A percentile compares a stretch with the other conserved stretches of the same genome.
phyloP scores from a whole-genome alignment of 2,113 vertebrate genomes.

The Oncorhynchus kisutch region DNA sequence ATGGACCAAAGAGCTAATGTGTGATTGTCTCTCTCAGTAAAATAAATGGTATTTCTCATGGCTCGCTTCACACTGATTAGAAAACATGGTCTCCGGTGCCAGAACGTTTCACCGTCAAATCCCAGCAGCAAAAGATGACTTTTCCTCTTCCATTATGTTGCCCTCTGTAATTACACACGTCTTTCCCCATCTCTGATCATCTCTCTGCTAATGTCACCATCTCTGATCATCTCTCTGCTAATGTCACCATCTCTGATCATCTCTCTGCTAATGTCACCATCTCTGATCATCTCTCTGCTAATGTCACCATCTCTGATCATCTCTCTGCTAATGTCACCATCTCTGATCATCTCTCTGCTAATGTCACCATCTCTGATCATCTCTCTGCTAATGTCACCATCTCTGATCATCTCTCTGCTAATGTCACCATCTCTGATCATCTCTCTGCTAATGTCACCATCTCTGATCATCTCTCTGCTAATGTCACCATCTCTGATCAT shows the following conservation, averaged over 20 bases:
- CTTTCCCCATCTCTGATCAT: slow-evolving; percentile 48
- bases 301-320: too few species aligned
- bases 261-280: too few species aligned
- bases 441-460: slow-evolving; percentile 2
- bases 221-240: not conserved
- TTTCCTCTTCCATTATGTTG: slow-evolving; percentile 51
- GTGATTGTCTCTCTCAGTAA: slow-evolving; percentile 42
- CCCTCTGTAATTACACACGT: slow-evolving; percentile 57
- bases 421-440: slow-evolving; percentile 35
- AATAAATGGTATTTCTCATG: slow-evolving; percentile 27
- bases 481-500: slow-evolving; percentile 33
- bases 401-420: slow-evolving; percentile 45
- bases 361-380: slow-evolving; percentile 30
- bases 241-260: too few species aligned
- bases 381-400: slow-evolving; percentile 4
- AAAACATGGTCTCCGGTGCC: slow-evolving; percentile 38
- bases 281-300: too few species aligned
- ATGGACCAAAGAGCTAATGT: slow-evolving; percentile 32
- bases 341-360: too few species aligned
- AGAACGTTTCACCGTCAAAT: slow-evolving; percentile 46
- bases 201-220: slow-evolving; percentile 41
- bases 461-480: slow-evolving; percentile 44
- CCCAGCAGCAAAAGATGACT: slow-evolving; percentile 39
- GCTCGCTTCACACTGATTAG: slow-evolving; percentile 42
- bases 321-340: too few species aligned